A percentile compares a stretch with the other conserved stretches of the same genome.
Evolutionary conservation across 2,888 invertebrate species (phyloP).

Genomic region (Rhaphigaster nebulosa): DNA sequence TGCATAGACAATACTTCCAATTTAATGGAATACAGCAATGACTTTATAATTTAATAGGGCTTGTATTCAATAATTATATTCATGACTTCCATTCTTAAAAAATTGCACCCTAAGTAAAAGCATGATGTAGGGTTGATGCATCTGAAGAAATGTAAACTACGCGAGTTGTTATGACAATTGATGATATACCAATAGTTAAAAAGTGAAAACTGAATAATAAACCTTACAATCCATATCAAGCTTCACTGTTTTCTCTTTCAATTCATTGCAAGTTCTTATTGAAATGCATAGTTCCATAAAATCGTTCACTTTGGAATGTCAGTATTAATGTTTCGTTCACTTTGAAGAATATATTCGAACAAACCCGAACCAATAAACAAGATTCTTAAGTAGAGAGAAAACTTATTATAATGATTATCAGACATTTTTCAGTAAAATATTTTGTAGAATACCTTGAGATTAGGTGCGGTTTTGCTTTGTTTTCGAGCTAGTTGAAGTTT

Average conservation of each 20-base stretch:
- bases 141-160: background rate
- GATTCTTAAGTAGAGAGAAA: constrained; percentile 15
- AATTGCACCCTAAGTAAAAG: no score
- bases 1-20: no score
- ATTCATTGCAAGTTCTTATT: background rate
- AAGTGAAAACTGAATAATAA: background rate
- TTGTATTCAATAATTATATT: no score
- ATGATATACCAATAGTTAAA: background rate
- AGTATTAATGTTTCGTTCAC: background rate
- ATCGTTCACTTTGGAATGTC: background rate
- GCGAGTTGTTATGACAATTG: background rate
- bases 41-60: no score
- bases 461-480: background rate
- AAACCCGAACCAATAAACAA: constrained; percentile 38
- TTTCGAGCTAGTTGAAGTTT: constrained; percentile 7
- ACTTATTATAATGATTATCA: constrained; percentile 38
- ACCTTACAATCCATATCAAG: background rate
- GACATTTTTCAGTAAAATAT: background rate
- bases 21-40: no score
- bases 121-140: background rate
- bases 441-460: background rate
- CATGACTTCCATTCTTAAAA: no score
- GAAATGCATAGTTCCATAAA: background rate
- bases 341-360: constrained; percentile 35
- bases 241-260: background rate